Evolutionary conservation across 2,113 vertebrate species (phyloP).

Genomic region (Anoura caudifer): DNA sequence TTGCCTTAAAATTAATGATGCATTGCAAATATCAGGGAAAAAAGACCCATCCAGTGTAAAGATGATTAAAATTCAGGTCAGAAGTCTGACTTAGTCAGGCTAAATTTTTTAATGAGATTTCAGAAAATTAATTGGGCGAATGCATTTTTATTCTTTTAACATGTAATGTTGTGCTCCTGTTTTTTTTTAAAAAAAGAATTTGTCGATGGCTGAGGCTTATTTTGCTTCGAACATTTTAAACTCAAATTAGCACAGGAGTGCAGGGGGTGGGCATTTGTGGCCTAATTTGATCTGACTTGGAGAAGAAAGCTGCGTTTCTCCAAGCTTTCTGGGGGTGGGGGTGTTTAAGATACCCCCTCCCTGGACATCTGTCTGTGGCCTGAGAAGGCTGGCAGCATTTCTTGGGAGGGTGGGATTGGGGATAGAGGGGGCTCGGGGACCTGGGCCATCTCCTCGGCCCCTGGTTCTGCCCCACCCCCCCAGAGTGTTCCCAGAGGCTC

Average conservation of each 20-base stretch:
- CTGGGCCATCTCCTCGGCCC: background rate
- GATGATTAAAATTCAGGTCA: slow-evolving; percentile 87
- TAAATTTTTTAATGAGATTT: slow-evolving; percentile 88
- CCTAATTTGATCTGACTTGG: slow-evolving; percentile 54
- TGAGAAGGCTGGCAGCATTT: background rate
- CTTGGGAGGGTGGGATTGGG: background rate
- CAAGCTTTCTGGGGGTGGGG: background rate
- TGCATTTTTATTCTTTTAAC: slow-evolving; percentile 76
- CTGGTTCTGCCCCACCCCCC: no score
- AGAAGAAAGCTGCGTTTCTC: background rate
- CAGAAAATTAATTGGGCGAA: slow-evolving; percentile 85
- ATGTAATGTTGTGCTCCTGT: slow-evolving; percentile 71
- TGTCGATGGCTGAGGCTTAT: slow-evolving; percentile 58
- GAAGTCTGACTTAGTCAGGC: slow-evolving; percentile 84
- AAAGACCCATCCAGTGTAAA: slow-evolving; percentile 75
- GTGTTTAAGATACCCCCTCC: background rate
- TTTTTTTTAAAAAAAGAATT: no score
- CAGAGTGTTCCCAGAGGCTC: background rate
- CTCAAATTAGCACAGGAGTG: slow-evolving; percentile 30
- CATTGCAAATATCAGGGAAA: slow-evolving; percentile 81
- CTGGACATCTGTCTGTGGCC: background rate
- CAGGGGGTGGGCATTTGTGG: background rate
- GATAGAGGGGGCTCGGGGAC: background rate
- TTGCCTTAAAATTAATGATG: slow-evolving; percentile 83
- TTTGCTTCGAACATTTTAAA: slow-evolving; percentile 72